Evolutionary conservation across 2,888 invertebrate genomes (phyloP).

Genomic region (Celastrina argiolus): DNA sequence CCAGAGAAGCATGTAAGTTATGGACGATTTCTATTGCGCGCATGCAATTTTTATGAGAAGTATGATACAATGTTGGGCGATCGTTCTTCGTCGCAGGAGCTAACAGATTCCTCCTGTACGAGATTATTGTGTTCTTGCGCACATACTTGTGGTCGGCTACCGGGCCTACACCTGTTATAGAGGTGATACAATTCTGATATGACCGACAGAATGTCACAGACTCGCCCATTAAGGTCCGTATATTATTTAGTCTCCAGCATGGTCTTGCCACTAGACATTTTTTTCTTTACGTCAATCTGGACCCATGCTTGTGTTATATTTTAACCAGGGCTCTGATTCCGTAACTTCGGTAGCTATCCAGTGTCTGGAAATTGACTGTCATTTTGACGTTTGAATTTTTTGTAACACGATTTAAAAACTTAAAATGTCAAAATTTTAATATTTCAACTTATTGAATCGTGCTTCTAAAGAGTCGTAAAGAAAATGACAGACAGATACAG

Average conservation of each 20-base stretch:
- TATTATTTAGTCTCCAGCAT: not conserved
- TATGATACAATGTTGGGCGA: slow-evolving; percentile 36
- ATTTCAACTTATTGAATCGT: too few relatives aligned
- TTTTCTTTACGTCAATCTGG: too few relatives aligned
- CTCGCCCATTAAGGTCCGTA: not conserved
- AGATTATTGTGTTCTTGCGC: slow-evolving; percentile 27
- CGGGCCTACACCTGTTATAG: slow-evolving; percentile 25
- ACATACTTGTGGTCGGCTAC: slow-evolving; percentile 22
- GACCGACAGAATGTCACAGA: not conserved
- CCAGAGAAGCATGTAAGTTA: slow-evolving; percentile 29
- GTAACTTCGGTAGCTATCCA: too few relatives aligned
- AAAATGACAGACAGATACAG: too few relatives aligned
- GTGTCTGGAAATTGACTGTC: too few relatives aligned
- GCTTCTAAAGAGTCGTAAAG: too few relatives aligned
- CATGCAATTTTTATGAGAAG: slow-evolving; percentile 37
- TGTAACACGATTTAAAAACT: too few relatives aligned
- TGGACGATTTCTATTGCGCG: slow-evolving; percentile 30
- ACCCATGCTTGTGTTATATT: too few relatives aligned
- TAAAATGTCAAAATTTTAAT: too few relatives aligned
- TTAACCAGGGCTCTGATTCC: too few relatives aligned
- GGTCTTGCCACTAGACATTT: not conserved
- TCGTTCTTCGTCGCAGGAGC: slow-evolving; percentile 36
- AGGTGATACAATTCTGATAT: slow-evolving; percentile 1
- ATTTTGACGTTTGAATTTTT: too few relatives aligned
- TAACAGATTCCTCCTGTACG: slow-evolving; percentile 38